Evolutionary conservation across 2,113 vertebrate species (phyloP).

Genomic region (Bothrops jararaca): DNA sequence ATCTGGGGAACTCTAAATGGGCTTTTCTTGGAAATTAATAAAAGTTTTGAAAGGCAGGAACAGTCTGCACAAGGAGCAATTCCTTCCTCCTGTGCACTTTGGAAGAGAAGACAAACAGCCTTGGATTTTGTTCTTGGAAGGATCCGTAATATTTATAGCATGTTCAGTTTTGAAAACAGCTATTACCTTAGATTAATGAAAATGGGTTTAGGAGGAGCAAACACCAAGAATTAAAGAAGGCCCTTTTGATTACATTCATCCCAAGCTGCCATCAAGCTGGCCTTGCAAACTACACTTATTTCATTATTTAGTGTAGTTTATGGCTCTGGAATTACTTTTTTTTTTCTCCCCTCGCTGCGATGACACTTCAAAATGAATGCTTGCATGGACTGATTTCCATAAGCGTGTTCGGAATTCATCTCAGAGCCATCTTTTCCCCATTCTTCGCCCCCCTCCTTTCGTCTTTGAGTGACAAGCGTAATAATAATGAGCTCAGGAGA

Average conservation of each 20-base stretch:
- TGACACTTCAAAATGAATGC: constrained; percentile 51
- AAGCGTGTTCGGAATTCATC: constrained; percentile 55
- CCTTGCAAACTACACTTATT: constrained; percentile 20
- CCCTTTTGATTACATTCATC: not conserved
- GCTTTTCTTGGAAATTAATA: not conserved
- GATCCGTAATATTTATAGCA: not conserved
- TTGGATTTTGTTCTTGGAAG: not conserved
- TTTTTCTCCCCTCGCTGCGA: constrained; percentile 40
- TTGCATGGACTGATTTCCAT: constrained; percentile 44
- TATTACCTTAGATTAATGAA: not conserved
- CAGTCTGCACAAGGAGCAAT: not conserved
- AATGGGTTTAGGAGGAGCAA: not conserved
- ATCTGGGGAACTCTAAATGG: not conserved
- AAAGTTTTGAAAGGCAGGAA: not conserved
- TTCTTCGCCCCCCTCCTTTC: constrained; percentile 51
- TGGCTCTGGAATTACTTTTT: constrained; percentile 42
- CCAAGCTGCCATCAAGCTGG: not conserved
- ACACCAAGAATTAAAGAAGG: not conserved
- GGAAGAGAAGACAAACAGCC: not conserved
- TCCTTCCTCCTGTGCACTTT: not conserved
- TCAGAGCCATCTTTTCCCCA: constrained; percentile 47
- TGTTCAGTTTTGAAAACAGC: not conserved
- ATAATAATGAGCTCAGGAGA: constrained; percentile 60
- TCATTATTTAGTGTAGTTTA: constrained; percentile 12
- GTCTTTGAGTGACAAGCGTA: constrained; percentile 60